A percentile compares a stretch with the other conserved stretches of the same genome.
Evolutionary conservation across 2,888 invertebrate species (phyloP).

Genomic region (Scaptomyza polygonia): DNA sequence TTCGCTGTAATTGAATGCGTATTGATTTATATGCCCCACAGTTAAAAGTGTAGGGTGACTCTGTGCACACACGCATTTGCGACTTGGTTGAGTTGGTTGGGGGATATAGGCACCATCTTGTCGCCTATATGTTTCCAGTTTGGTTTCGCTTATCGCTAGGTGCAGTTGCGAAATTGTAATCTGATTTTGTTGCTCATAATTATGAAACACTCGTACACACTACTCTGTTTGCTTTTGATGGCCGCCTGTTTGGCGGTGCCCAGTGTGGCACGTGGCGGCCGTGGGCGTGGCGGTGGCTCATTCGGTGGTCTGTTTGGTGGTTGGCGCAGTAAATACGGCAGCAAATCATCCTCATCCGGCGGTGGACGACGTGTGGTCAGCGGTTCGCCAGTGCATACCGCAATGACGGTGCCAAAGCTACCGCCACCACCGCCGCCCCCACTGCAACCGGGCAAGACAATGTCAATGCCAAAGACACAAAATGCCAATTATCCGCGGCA

Average conservation of each 20-base stretch:
- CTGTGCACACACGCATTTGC: slow-evolving; percentile 59
- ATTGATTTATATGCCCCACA: slow-evolving; percentile 32
- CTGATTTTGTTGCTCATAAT: slow-evolving; percentile 11
- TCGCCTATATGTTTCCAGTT: slow-evolving; percentile 52
- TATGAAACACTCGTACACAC: slow-evolving; percentile 50
- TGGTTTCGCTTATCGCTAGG: slow-evolving; percentile 45
- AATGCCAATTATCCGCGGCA: slow-evolving; percentile 64
- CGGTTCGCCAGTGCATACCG: slow-evolving; percentile 72
- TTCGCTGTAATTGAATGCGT: no score
- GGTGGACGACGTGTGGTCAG: slow-evolving; percentile 69
- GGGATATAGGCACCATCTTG: slow-evolving; percentile 60
- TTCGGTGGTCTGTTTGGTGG: slow-evolving; percentile 80
- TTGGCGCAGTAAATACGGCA: slow-evolving; percentile 80
- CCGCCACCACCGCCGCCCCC: slow-evolving; percentile 63
- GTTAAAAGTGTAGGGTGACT: slow-evolving; percentile 30
- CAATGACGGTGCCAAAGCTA: slow-evolving; percentile 63
- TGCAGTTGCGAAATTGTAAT: slow-evolving; percentile 50
- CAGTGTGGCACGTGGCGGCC: slow-evolving; percentile 74
- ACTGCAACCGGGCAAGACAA: slow-evolving; percentile 34
- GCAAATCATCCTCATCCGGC: slow-evolving; percentile 73
- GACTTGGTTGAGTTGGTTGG: slow-evolving; percentile 35
- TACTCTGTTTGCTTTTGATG: slow-evolving; percentile 48
- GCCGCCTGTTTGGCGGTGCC: slow-evolving; percentile 42
- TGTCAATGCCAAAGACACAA: slow-evolving; percentile 46
- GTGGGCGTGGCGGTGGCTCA: slow-evolving; percentile 80